Base-by-base conservation (phyloP, 2,888 invertebrate species). In the Pammene fasciana region DNA sequence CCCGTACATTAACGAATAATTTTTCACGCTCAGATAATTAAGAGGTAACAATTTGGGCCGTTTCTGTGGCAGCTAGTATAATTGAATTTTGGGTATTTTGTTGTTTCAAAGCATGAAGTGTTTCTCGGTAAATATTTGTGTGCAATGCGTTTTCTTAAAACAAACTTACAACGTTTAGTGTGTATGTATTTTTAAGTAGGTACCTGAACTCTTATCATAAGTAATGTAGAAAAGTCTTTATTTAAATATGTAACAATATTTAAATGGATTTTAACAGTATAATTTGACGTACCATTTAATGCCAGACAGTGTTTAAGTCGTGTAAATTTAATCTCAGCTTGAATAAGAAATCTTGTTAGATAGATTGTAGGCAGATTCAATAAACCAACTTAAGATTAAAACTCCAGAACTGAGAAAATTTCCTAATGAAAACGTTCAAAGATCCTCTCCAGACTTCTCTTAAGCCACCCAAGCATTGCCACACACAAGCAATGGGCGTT, bases 401-500 rank as follows among this genome's bases (percentile, higher is more conserved):
- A 9, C 5, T n/a, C 18, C 10, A 59, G 10, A 10, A 48, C 18
- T 52, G 16, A 13, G 48, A 50, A 18, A 43, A 10, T 2, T 62
- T 8, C 64, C 11, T 34, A 55, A 65, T 65, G 55, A 55, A 55
- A 36, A 55, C 16, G 64, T 45, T 60, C n/a, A n/a, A 9, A 60
- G 41, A 50, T 34, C 18, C 54, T 45, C 59, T 59, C n/a, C 4
- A 56, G 45, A 48, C 26, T 56, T 67, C 61, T 68, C 57, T 59
- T 38, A 38, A 82, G 74, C 92, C 92, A 92, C 92, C 92, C 92
- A 92, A 78, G 87, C 72, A 77, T 73, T 85, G 78, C 92, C 92
- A 90, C 92, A 90, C 90, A 87, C 88, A 86, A 84, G 78, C 74
- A 73, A 83, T 83, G 90, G 92, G 92, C 91, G 92, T 90, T 78